These are phyloP conservation scores for Brienomyrus brachyistius DNA, from an alignment of 2,113 vertebrate genomes.

Conservation along the genomic window DNA sequence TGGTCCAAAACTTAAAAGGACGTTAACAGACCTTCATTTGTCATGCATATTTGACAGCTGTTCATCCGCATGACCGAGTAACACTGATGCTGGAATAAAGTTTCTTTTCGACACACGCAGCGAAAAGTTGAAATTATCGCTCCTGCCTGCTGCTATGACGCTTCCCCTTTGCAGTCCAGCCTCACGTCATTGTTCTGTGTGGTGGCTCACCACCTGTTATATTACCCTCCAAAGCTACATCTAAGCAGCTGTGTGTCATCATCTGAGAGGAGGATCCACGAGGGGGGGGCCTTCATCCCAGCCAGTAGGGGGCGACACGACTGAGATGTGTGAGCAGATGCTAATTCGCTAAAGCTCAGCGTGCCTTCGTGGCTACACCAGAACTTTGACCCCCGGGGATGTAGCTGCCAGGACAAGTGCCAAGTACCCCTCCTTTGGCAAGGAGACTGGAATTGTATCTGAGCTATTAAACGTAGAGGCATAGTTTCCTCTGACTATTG, in stretches of 20 bases:
- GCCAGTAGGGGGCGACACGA: background rate
- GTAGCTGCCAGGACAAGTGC: background rate
- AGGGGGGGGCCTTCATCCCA: background rate
- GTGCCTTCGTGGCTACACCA: background rate
- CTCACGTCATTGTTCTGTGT: background rate
- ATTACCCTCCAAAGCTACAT: background rate
- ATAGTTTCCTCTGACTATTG: background rate
- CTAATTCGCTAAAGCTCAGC: background rate
- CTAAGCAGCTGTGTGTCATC: background rate
- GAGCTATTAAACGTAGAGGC: background rate
- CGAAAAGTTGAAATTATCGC: background rate
- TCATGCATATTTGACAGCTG: background rate
- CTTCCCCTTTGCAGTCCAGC: background rate
- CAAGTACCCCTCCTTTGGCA: background rate
- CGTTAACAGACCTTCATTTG: background rate
- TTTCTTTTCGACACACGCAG: background rate
- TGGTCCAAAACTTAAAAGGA: background rate
- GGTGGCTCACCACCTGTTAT: background rate
- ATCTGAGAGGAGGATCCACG: background rate
- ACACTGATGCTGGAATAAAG: background rate
- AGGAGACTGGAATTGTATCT: background rate
- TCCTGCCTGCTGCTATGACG: background rate
- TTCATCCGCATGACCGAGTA: background rate
- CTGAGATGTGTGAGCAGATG: background rate
- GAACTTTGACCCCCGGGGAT: background rate